Percentiles rank a stretch among this genome's conserved stretches.
Conservation (phyloP, 2,888 invertebrate species). For the Acronicta psi region DNA sequence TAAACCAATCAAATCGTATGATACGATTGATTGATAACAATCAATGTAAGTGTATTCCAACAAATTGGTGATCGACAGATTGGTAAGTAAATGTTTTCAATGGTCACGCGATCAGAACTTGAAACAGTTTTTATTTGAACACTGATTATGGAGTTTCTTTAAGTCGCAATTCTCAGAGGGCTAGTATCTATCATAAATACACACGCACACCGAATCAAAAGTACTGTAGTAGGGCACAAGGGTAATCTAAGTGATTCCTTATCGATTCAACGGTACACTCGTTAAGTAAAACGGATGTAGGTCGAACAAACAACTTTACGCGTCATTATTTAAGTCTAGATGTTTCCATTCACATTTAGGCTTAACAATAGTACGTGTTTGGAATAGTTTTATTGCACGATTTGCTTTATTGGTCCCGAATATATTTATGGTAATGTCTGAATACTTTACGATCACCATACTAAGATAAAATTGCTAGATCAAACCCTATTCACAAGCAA, state of each 20-base stretch:
- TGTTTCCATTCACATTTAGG: slow-evolving; percentile 52
- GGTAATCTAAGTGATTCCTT: slow-evolving; percentile 68
- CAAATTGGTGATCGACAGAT: slow-evolving; percentile 55
- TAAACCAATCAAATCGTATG: slow-evolving; percentile 28
- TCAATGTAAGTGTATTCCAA: slow-evolving; percentile 51
- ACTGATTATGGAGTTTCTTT: slow-evolving; percentile 60
- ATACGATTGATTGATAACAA: slow-evolving; percentile 52
- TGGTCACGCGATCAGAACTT: slow-evolving; percentile 56
- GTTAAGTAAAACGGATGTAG: slow-evolving; percentile 72
- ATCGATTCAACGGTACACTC: slow-evolving; percentile 71
- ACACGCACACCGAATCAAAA: slow-evolving; percentile 57
- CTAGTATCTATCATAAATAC: slow-evolving; percentile 26
- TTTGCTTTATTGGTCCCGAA: slow-evolving; percentile 17
- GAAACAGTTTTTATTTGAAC: slow-evolving; percentile 60
- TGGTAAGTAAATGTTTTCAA: slow-evolving; percentile 51
- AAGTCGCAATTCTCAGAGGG: slow-evolving; percentile 29
- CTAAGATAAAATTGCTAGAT: slow-evolving; percentile 19
- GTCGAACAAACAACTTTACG: slow-evolving; percentile 60
- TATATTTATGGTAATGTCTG: slow-evolving; percentile 18
- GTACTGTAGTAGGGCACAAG: slow-evolving; percentile 38
- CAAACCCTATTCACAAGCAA: slow-evolving; percentile 19
- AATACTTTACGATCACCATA: slow-evolving; percentile 18
- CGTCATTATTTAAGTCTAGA: slow-evolving; percentile 63
- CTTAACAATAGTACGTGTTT: slow-evolving; percentile 33
- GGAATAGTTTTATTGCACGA: slow-evolving; percentile 28